Conservation (phyloP, 2,113 vertebrate species). For the Hemichromis elongatus region DNA sequence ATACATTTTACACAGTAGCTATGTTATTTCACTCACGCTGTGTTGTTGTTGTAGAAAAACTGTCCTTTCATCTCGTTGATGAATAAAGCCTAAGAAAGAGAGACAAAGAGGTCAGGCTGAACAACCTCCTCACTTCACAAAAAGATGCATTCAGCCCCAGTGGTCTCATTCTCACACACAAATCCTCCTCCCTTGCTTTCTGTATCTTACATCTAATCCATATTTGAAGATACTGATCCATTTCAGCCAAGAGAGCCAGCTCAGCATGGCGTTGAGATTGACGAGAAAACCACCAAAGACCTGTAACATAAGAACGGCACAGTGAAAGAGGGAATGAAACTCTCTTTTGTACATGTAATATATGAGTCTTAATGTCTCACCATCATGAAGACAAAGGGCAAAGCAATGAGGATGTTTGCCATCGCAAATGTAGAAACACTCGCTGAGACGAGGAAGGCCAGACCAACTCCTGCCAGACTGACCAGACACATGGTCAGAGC, state of each 20-base stretch:
- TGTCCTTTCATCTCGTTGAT: conserved; percentile 72
- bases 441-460: conserved; percentile 77
- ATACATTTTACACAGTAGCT: neutral
- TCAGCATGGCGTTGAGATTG: conserved; percentile 76
- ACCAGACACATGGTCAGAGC: conserved; percentile 71
- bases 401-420: conserved; percentile 74
- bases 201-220: conserved; percentile 71
- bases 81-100: conserved; percentile 63
- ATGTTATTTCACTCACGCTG: conserved; percentile 44
- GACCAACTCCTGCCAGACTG: conserved; percentile 70
- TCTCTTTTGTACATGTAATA: neutral
- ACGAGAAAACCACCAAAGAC: conserved; percentile 79
- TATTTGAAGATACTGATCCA: conserved; percentile 79
- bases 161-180: neutral
- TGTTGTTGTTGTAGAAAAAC: conserved; percentile 41
- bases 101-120: neutral
- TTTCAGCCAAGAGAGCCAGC: conserved; percentile 77
- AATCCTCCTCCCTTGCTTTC: neutral
- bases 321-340: neutral
- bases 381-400: conserved; percentile 82
- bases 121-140: neutral
- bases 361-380: conserved; percentile 34
- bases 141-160: neutral
- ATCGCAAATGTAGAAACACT: conserved; percentile 73
- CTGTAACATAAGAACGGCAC: conserved; percentile 24